Conservation (phyloP, 1,140 invertebrate species). For the Megalonaias nervosa region DNA sequence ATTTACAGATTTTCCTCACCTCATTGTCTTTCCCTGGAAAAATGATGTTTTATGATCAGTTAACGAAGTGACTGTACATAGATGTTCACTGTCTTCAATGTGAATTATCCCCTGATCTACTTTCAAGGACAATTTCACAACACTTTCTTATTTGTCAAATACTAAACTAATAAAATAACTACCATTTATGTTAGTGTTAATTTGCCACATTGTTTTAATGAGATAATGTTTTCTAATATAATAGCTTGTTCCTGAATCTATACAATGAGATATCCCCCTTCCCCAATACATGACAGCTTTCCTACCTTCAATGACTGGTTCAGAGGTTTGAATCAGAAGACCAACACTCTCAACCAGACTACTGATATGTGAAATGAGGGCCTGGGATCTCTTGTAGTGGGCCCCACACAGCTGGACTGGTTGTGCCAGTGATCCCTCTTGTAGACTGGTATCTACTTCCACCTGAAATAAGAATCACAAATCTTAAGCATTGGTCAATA, state of each 20-base stretch:
- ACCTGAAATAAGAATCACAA: conserved; percentile 37
- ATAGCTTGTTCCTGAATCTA: not conserved
- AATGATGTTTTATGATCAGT: conserved; percentile 1
- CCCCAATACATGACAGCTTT: not conserved
- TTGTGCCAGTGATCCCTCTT: conserved; percentile 34
- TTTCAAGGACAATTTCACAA: not conserved
- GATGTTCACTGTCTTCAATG: not conserved
- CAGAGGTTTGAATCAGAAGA: conserved; percentile 44
- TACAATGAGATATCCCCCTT: not conserved
- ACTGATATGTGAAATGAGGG: conserved; percentile 48
- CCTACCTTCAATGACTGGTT: conserved; percentile 51
- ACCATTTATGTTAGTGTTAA: not conserved
- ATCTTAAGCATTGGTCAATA: not conserved
- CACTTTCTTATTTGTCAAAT: not conserved
- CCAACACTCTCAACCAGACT: conserved; percentile 46
- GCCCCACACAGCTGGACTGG: conserved; percentile 31
- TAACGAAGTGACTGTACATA: not conserved
- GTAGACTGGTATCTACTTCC: conserved; percentile 47
- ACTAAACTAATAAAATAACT: not conserved
- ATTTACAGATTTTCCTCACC: conserved; percentile 45
- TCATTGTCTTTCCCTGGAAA: conserved; percentile 47
- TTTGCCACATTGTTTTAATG: not conserved
- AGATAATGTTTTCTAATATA: too few relatives aligned
- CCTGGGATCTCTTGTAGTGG: conserved; percentile 44
- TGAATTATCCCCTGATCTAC: not conserved